Percentiles rank a stretch among this genome's conserved stretches.
These are phyloP conservation scores for Nemotelus nigrinus DNA, from an alignment of 2,888 invertebrate genomes.

Conservation along the genomic window DNA sequence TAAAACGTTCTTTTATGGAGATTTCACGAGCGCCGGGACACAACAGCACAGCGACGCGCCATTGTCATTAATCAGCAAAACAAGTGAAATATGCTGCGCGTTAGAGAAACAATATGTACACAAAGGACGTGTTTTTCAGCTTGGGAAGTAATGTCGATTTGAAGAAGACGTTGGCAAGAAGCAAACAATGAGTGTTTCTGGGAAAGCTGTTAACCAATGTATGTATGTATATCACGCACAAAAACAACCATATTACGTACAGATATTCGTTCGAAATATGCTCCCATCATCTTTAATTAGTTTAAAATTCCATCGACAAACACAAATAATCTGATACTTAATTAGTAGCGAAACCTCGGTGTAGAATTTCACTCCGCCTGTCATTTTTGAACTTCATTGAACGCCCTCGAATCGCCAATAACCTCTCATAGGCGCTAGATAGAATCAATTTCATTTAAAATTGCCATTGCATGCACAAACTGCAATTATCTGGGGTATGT, in stretches of 20 bases:
- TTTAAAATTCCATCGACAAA: not conserved
- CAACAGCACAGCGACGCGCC: not conserved
- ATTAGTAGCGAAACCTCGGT: not conserved
- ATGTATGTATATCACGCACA: too few relatives aligned
- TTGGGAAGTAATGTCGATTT: too few relatives aligned
- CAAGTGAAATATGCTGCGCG: constrained; percentile 10
- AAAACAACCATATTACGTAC: too few relatives aligned
- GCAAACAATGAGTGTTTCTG: too few relatives aligned
- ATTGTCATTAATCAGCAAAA: constrained; percentile 14
- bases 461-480: constrained; percentile 10
- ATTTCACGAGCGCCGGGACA: not conserved
- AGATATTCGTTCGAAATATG: too few relatives aligned
- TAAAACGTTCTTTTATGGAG: constrained; percentile 18
- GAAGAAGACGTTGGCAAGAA: too few relatives aligned
- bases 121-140: too few relatives aligned
- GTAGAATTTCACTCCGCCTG: not conserved
- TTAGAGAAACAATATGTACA: not conserved
- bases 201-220: too few relatives aligned
- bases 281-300: too few relatives aligned
- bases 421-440: not conserved
- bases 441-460: constrained; percentile 7
- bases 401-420: not conserved
- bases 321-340: not conserved
- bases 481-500: not conserved
- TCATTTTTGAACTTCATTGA: constrained; percentile 4